phyloP scores from a whole-genome alignment of 2,797 vertebrate genomes.

The Chloroceryle amazona region DNA sequence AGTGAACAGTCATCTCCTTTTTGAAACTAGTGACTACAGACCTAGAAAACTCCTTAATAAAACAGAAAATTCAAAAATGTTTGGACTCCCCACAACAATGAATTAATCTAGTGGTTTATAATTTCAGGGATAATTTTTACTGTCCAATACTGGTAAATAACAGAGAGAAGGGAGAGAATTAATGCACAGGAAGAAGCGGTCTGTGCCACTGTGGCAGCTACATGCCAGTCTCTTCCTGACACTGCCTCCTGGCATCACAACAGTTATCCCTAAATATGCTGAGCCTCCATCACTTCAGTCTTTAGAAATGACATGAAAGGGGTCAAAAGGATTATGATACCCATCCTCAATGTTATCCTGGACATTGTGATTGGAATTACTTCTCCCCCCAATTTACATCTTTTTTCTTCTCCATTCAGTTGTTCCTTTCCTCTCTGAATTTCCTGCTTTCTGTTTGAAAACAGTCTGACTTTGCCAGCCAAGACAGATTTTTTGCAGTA shows the following conservation, averaged over 20 bases:
- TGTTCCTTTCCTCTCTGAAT: not conserved
- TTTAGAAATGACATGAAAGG: not conserved
- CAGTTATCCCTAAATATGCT: not conserved
- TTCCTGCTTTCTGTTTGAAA: slow-evolving; percentile 35
- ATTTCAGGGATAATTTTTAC: not conserved
- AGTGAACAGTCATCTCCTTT: not conserved
- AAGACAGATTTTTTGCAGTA: slow-evolving; percentile 33
- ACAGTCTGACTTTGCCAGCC: not conserved
- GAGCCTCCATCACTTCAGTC: not conserved
- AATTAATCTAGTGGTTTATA: not conserved
- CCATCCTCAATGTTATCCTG: not conserved
- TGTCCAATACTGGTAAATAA: not conserved
- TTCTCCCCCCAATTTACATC: not conserved
- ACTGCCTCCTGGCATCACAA: fast-evolving
- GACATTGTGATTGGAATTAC: not conserved
- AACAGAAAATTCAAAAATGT: not conserved
- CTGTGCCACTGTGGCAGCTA: not conserved
- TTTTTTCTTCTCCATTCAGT: not conserved
- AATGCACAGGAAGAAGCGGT: not conserved
- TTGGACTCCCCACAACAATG: not conserved
- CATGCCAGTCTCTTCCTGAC: not conserved
- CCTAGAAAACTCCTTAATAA: not conserved
- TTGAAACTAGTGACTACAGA: not conserved
- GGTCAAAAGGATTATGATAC: not conserved
- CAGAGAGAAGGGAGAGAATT: not conserved